phyloP scores from a whole-genome alignment of 2,888 invertebrate genomes.

The Synanthedon myopaeformis region DNA sequence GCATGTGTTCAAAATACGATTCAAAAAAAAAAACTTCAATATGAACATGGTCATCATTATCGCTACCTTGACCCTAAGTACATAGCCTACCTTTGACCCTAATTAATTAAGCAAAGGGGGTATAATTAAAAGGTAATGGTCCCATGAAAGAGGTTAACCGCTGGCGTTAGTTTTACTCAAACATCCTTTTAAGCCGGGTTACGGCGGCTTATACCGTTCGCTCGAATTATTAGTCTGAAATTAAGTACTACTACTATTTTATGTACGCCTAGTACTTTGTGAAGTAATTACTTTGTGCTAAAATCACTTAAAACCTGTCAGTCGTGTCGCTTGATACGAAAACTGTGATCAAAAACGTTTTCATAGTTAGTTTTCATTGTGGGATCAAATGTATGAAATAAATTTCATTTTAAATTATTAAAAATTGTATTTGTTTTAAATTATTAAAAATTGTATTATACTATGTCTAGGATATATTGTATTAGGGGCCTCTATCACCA shows the following conservation, averaged over 20 bases:
- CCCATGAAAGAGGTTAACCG: constrained; percentile 27
- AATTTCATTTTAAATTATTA: too few relatives aligned
- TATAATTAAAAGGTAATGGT: constrained; percentile 51
- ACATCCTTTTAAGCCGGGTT: constrained; percentile 7
- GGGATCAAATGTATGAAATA: too few relatives aligned
- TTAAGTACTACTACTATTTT: neutral
- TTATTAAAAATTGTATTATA: too few relatives aligned
- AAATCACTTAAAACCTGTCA: neutral
- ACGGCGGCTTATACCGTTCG: constrained; percentile 1
- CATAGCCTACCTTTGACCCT: constrained; percentile 35
- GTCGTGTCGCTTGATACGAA: too few relatives aligned
- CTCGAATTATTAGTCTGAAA: neutral
- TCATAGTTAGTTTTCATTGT: too few relatives aligned
- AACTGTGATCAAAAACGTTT: too few relatives aligned
- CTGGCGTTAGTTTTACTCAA: constrained; percentile 10
- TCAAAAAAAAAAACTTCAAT: too few relatives aligned
- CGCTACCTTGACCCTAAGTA: constrained; percentile 12
- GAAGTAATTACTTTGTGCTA: neutral
- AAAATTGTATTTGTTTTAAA: too few relatives aligned
- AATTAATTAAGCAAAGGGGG: constrained; percentile 54
- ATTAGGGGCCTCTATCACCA: too few relatives aligned
- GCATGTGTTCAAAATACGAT: too few relatives aligned
- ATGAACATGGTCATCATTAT: constrained; percentile 18
- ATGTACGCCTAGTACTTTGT: neutral
- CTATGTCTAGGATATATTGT: too few relatives aligned